Conservation (phyloP, 2,888 invertebrate genomes). For the Hipparchia semele region DNA sequence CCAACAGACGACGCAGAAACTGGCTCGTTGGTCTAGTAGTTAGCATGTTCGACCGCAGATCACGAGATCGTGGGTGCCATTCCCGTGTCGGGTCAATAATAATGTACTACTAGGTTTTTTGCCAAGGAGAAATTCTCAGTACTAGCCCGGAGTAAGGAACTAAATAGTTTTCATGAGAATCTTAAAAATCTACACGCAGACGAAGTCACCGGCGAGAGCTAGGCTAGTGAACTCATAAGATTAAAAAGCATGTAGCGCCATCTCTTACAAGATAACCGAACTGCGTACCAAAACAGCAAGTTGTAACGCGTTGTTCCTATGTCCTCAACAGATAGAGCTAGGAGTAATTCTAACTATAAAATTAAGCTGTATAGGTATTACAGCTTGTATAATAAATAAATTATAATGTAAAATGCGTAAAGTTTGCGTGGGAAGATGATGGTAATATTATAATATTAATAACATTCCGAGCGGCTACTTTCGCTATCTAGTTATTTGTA, state of each 20-base stretch:
- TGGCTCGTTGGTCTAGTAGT: no score
- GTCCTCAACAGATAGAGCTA: slow-evolving; percentile 29
- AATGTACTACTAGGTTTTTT: no score
- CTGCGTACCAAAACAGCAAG: slow-evolving; percentile 4
- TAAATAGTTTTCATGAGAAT: no score
- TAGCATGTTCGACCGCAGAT: no score
- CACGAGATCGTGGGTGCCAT: no score
- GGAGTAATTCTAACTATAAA: background rate
- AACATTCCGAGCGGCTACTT: background rate
- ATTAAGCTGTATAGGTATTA: background rate
- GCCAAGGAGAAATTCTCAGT: no score
- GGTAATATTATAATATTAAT: background rate
- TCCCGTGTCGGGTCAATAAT: no score
- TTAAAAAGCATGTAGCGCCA: slow-evolving; percentile 31
- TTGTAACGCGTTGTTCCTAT: background rate
- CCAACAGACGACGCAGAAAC: no score
- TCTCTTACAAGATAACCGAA: slow-evolving; percentile 32
- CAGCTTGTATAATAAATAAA: background rate
- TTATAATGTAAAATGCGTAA: slow-evolving; percentile 1
- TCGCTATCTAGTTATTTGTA: background rate
- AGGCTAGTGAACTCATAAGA: no score
- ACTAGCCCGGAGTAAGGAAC: no score
- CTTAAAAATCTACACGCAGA: no score
- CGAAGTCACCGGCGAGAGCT: no score
- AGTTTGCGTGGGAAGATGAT: slow-evolving; percentile 1